Conservation (phyloP, 1,140 invertebrate species). For the Diachasmimorpha longicaudata region DNA sequence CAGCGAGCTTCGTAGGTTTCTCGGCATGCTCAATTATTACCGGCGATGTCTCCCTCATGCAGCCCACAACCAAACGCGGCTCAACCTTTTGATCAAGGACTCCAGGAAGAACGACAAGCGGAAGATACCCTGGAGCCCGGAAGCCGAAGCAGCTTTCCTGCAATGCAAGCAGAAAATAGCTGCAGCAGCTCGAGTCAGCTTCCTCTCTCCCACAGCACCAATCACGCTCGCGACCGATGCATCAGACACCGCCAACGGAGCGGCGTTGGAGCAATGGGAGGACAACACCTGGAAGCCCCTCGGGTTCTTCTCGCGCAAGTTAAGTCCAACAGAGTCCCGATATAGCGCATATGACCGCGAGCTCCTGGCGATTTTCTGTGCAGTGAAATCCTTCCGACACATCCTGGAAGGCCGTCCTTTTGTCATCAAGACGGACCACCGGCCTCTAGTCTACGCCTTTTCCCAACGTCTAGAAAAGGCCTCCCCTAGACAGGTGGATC, state of each 20-base stretch:
- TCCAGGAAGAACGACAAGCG: conserved; percentile 40
- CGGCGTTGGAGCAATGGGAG: conserved; percentile 45
- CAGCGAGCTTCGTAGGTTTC: conserved; percentile 45
- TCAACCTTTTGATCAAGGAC: conserved; percentile 33
- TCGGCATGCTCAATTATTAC: conserved; percentile 58
- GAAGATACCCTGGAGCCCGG: conserved; percentile 41
- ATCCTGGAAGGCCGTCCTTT: conserved; percentile 44
- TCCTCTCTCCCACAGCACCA: not conserved
- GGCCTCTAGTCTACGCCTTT: too few relatives aligned
- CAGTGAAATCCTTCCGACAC: conserved; percentile 41
- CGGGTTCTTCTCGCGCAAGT: too few relatives aligned
- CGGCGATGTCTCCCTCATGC: too few relatives aligned
- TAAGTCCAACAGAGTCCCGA: conserved; percentile 13
- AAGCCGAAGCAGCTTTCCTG: conserved; percentile 46
- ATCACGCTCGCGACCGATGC: conserved; percentile 27
- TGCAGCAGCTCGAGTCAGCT: conserved; percentile 15
- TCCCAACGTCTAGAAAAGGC: too few relatives aligned
- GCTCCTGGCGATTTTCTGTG: conserved; percentile 35
- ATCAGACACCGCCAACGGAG: conserved; percentile 47
- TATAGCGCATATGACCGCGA: conserved; percentile 34
- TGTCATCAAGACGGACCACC: conserved; percentile 41
- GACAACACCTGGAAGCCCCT: conserved; percentile 31
- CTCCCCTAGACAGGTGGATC: too few relatives aligned
- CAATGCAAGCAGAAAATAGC: conserved; percentile 49
- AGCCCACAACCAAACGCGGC: conserved; percentile 32